These are phyloP conservation scores for Pegoplata infirma DNA, from an alignment of 2,888 invertebrate species.

Conservation along the genomic window DNA sequence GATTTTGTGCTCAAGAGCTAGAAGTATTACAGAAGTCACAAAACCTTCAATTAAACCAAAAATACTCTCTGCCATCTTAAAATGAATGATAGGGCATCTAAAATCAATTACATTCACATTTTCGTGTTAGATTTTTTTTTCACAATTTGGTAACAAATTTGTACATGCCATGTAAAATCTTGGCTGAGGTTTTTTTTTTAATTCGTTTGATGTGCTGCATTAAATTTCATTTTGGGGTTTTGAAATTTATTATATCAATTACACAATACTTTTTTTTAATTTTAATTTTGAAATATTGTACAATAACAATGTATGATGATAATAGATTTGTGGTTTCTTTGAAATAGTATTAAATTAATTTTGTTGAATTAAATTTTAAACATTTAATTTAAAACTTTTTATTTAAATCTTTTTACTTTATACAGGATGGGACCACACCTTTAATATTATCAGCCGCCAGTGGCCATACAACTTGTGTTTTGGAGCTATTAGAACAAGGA, in stretches of 20 bases:
- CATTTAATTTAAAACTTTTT: background rate
- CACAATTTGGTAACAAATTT: conserved; percentile 34
- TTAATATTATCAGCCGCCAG: conserved; percentile 94
- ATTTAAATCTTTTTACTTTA: conserved; percentile 51
- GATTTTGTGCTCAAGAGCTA: too few species aligned
- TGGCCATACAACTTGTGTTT: conserved; percentile 91
- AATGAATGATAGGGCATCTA: conserved; percentile 15
- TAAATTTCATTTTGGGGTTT: conserved; percentile 47
- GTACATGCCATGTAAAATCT: conserved; percentile 41
- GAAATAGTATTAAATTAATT: conserved; percentile 28
- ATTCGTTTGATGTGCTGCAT: conserved; percentile 25
- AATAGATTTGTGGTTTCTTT: conserved; percentile 44
- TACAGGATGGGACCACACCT: conserved; percentile 96
- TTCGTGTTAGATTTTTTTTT: conserved; percentile 17
- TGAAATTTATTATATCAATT: conserved; percentile 49
- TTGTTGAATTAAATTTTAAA: background rate
- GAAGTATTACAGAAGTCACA: too few species aligned
- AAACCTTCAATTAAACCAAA: too few species aligned
- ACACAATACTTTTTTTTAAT: too few species aligned
- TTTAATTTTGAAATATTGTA: conserved; percentile 47
- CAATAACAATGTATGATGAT: conserved; percentile 18
- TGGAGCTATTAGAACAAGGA: conserved; percentile 91
- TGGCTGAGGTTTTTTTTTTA: conserved; percentile 27
- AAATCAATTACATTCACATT: conserved; percentile 28
- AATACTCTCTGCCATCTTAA: too few species aligned